Evolutionary conservation across 2,797 vertebrate species (phyloP), one percentile per base, ranked within the genome.

Genomic region (Aulostomus chinensis): DNA sequence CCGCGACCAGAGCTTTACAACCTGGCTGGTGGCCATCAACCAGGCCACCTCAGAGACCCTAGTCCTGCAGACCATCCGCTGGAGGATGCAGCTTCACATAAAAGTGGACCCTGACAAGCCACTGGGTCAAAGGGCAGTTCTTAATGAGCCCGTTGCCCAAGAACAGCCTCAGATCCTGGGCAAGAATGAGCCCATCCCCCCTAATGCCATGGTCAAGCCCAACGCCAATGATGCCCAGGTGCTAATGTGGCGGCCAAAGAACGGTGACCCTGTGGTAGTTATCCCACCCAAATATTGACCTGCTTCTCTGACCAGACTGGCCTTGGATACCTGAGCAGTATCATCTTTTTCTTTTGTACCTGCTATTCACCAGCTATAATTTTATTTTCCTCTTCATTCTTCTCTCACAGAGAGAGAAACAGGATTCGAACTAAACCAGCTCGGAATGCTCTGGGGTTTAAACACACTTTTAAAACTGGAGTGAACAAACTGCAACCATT

Each of bases 191-290:
- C 86, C 93, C 70, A 96, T 99, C 80, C 92, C 94, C 4, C 63
- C 91, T 32, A 96, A 96, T 14, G 96, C 96, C 86, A 94, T 96
- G 88, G 92, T 95, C 83, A 98, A 98, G 84, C 97, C 97, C 83
- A 99, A 99, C 13, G 97, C 97, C 92, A 99, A 99, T 1, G 96
- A 99, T 1, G 97, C 96, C 56, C 97, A 99, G 90, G 96, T 98
- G 77, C 94, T 99, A 78, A 98, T 99, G 96, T 99, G 97, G 97
- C 91, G 96, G 88, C 97, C 97, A 86, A 94, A 91, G 75, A 91
- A 79, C 0, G 94, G 95, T 53, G 88, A 90, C 24, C 88, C 95
- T 0, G 86, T 95, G 7, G 94, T 99, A 87, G 97, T 99, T 77
- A 99, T 99, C 73, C 96, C 95, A 11, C 91, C 97, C 0, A 99